Conservation (phyloP, 37 sponge, comb jelly and placozoan genomes). For the Cladorhizidae sp. region DNA sequence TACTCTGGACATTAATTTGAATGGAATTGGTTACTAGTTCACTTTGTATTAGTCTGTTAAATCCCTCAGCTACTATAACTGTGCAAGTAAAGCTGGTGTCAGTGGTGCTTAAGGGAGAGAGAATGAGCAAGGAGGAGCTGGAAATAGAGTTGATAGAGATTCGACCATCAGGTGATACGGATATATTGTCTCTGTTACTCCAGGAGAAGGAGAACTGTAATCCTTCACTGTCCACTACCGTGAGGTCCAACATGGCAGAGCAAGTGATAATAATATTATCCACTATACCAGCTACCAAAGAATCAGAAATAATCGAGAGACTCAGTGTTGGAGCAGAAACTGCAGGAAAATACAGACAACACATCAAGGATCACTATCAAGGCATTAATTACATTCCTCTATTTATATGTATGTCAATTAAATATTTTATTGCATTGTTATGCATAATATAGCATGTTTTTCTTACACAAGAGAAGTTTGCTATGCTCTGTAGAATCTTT, state of each 20-base stretch:
- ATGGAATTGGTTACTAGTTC: neutral
- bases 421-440: too few relatives aligned
- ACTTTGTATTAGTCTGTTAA: neutral
- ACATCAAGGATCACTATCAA: too few relatives aligned
- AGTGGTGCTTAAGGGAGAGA: slow-evolving; percentile 3
- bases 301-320: neutral
- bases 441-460: too few relatives aligned
- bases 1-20: too few relatives aligned
- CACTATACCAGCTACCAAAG: neutral
- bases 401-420: too few relatives aligned
- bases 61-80: neutral
- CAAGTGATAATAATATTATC: neutral
- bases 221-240: neutral
- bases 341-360: too few relatives aligned
- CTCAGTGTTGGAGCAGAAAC: slow-evolving; percentile 2
- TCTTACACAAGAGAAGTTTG: too few relatives aligned
- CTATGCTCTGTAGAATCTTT: too few relatives aligned
- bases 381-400: too few relatives aligned
- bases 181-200: neutral
- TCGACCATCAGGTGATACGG: neutral
- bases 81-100: slow-evolving; percentile 16
- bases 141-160: neutral
- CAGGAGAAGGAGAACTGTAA: neutral
- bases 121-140: neutral
- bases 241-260: neutral